These are phyloP conservation scores for Columba livia DNA, from an alignment of 2,113 vertebrate species.

Conservation along the genomic window DNA sequence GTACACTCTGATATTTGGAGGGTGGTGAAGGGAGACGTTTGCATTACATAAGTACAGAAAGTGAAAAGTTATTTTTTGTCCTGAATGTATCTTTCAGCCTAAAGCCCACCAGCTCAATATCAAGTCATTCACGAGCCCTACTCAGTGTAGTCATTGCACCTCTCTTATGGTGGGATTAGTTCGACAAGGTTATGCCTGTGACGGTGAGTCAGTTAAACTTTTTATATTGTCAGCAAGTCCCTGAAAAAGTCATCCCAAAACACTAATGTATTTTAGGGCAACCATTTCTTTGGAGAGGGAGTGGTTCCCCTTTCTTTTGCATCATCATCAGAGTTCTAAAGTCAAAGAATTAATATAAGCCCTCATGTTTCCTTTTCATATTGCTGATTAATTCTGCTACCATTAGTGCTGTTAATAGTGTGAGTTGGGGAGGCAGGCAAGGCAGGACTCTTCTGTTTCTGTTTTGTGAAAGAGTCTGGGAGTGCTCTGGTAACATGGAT, in stretches of 20 bases:
- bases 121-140: slow-evolving; percentile 93
- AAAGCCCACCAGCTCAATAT: slow-evolving; percentile 95
- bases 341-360: not conserved
- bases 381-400: not conserved
- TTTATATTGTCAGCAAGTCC: not conserved
- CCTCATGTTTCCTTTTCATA: not conserved
- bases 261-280: not conserved
- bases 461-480: fast-evolving
- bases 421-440: not conserved
- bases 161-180: slow-evolving; percentile 96
- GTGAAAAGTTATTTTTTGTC: not conserved
- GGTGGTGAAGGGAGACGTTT: not conserved
- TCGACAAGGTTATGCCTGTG: slow-evolving; percentile 93
- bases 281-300: not conserved
- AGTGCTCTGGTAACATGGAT: not conserved
- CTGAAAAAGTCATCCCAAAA: not conserved
- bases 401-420: not conserved
- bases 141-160: slow-evolving; percentile 94
- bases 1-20: not conserved
- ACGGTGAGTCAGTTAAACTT: slow-evolving; percentile 80
- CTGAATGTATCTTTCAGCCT: slow-evolving; percentile 79
- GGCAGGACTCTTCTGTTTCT: not conserved
- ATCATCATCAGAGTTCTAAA: not conserved
- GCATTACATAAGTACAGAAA: not conserved
- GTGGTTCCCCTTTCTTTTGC: not conserved